Evolutionary conservation across 2,113 vertebrate species (phyloP).

Genomic region (Ciconia maguari): DNA sequence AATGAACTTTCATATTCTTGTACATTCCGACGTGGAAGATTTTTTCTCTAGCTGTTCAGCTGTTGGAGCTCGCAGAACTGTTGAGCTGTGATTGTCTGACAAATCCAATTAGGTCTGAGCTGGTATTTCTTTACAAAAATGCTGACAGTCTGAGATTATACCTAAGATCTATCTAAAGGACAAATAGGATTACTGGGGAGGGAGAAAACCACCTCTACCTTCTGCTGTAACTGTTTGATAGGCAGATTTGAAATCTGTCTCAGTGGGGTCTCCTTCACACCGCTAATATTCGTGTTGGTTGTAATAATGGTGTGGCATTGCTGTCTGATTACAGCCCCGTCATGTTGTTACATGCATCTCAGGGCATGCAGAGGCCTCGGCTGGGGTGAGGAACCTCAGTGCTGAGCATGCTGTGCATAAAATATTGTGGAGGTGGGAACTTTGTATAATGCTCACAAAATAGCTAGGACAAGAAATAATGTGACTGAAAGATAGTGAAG

Average conservation of each 20-base stretch:
- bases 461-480: neutral
- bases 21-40: neutral
- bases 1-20: neutral
- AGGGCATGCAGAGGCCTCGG: neutral
- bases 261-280: neutral
- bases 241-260: neutral
- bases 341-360: neutral
- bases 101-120: conserved; percentile 57
- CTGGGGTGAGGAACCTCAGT: neutral
- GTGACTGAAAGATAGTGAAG: neutral
- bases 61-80: neutral
- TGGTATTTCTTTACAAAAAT: conserved; percentile 27
- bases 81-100: neutral
- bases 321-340: neutral
- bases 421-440: neutral
- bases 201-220: neutral
- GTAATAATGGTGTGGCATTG: neutral
- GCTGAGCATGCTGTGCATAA: neutral
- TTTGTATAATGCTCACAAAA: neutral
- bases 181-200: conserved; percentile 29
- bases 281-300: neutral
- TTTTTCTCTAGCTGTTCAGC: neutral
- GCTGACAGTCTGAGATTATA: conserved; percentile 49
- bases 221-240: neutral
- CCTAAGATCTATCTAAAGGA: conserved; percentile 23